phyloP scores from a whole-genome alignment of 2,888 invertebrate genomes.

The Morpho helenor region DNA sequence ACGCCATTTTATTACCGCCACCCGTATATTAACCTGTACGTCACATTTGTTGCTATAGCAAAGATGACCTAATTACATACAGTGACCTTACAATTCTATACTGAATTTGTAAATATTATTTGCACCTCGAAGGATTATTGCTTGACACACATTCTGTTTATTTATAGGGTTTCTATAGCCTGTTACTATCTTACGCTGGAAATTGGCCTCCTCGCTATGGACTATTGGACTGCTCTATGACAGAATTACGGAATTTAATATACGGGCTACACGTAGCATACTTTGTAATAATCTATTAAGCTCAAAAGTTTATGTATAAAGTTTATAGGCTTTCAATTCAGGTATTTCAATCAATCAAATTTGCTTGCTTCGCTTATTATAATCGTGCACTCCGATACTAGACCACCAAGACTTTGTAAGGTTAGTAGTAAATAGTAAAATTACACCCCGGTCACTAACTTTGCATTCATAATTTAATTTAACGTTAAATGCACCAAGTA shows the following conservation, averaged over 20 bases:
- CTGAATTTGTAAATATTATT: slow-evolving; percentile 18
- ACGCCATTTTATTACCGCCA: slow-evolving; percentile 28
- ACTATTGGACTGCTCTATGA: too few species aligned
- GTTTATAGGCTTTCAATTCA: too few species aligned
- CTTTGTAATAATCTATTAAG: background rate
- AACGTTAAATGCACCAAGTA: slow-evolving; percentile 46
- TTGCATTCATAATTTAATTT: slow-evolving; percentile 23
- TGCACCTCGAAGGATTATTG: slow-evolving; percentile 10
- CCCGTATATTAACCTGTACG: slow-evolving; percentile 16
- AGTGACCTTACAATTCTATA: slow-evolving; percentile 12
- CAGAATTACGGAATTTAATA: too few species aligned
- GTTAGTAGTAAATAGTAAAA: too few species aligned
- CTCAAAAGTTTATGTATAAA: background rate
- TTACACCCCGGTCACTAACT: background rate
- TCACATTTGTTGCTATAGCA: slow-evolving; percentile 15
- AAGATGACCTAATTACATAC: slow-evolving; percentile 22
- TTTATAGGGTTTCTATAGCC: too few species aligned
- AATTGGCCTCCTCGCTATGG: too few species aligned
- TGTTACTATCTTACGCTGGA: too few species aligned
- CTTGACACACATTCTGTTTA: background rate
- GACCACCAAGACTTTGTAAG: too few species aligned
- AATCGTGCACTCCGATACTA: too few species aligned
- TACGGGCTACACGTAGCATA: background rate
- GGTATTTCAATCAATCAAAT: too few species aligned
- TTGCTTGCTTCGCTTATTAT: too few species aligned